A percentile compares a stretch with the other conserved stretches of the same genome.
Evolutionary conservation across 2,797 vertebrate genomes (phyloP).

Genomic region (Buphagus erythrorhynchus): DNA sequence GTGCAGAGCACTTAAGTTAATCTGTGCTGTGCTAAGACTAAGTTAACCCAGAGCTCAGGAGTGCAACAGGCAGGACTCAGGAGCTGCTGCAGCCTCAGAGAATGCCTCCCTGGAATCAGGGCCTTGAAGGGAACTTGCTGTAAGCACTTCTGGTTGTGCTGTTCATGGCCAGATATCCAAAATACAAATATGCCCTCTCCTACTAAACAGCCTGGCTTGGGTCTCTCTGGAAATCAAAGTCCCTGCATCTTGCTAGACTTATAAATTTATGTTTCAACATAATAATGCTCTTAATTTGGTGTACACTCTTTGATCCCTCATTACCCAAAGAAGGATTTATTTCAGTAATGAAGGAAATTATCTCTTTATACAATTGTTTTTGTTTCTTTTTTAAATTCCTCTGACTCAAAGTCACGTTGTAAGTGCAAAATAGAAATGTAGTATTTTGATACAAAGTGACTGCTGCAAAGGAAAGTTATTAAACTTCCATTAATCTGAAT

Average conservation of each 20-base stretch:
- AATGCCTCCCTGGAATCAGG: neutral
- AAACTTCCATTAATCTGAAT: neutral
- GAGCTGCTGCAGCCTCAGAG: neutral
- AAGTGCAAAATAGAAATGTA: neutral
- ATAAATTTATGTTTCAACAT: neutral
- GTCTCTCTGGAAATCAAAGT: neutral
- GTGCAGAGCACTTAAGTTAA: neutral
- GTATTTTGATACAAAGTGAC: neutral
- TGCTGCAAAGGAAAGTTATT: neutral
- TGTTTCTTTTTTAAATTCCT: neutral
- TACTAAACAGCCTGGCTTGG: neutral
- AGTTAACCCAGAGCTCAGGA: neutral
- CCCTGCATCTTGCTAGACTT: neutral
- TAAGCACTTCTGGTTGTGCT: neutral
- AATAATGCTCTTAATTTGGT: neutral
- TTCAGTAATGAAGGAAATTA: neutral
- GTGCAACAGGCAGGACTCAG: neutral
- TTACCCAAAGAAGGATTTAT: neutral
- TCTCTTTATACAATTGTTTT: neutral
- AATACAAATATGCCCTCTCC: neutral
- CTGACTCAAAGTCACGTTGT: neutral
- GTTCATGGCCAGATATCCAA: neutral
- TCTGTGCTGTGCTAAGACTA: neutral
- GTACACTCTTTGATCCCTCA: neutral
- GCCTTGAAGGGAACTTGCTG: neutral